Conservation (phyloP, 2,888 invertebrate species). For the Calameuta pallipes region DNA sequence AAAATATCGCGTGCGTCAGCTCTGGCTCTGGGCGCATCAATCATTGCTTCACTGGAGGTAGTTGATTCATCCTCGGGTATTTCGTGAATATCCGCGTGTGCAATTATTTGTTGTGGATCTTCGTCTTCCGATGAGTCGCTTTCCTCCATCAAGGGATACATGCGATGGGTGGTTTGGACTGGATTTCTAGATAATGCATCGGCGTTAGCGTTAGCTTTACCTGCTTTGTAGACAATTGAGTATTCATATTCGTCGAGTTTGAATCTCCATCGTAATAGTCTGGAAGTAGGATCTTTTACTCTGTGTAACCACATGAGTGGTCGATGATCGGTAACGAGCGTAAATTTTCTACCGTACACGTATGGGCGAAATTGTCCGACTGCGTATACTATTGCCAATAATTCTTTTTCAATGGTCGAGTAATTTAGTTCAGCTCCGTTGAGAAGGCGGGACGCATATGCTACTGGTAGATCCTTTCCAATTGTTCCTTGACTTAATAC, state of each 20-base stretch:
- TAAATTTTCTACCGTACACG: conserved; percentile 45
- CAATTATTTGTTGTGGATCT: too few relatives aligned
- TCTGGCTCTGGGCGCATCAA: too few relatives aligned
- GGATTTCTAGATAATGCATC: conserved; percentile 3
- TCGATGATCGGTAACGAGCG: conserved; percentile 46
- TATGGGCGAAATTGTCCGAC: conserved; percentile 46
- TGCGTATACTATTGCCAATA: conserved; percentile 47
- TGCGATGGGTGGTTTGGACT: not conserved
- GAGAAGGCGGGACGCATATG: conserved; percentile 45
- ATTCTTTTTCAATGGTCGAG: conserved; percentile 48
- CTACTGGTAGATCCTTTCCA: conserved; percentile 50
- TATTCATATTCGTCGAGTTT: not conserved
- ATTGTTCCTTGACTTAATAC: conserved; percentile 48
- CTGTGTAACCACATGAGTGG: conserved; percentile 19
- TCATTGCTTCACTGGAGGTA: too few relatives aligned
- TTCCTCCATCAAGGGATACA: too few relatives aligned
- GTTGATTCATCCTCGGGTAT: too few relatives aligned
- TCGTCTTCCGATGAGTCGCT: too few relatives aligned
- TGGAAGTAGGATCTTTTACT: not conserved
- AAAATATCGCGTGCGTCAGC: too few relatives aligned
- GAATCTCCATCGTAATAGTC: not conserved
- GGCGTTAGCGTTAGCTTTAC: conserved; percentile 1
- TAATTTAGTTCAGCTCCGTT: conserved; percentile 44
- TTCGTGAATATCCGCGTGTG: too few relatives aligned
- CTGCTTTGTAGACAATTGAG: not conserved